Conservation (phyloP, 2,113 vertebrate genomes). For the Hemiprocne comata region DNA sequence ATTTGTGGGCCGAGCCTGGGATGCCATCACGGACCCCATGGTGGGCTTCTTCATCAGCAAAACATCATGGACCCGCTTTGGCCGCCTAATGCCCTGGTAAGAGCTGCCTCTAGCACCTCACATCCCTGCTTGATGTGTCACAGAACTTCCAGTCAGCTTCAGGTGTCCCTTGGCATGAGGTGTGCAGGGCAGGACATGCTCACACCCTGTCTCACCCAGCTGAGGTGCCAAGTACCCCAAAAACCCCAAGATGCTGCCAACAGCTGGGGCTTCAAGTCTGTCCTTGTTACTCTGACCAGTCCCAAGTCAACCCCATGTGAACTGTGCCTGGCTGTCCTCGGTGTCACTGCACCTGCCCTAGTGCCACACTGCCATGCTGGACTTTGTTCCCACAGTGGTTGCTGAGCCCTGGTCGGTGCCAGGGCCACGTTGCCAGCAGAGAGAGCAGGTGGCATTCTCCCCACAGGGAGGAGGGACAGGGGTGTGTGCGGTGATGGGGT, state of each 20-base stretch:
- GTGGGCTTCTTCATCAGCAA: constrained; percentile 94
- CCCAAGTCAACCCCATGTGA: fast-evolving
- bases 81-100: constrained; percentile 95
- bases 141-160: neutral
- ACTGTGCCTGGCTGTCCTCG: fast-evolving
- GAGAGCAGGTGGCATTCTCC: neutral
- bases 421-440: neutral
- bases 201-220: neutral
- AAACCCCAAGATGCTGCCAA: neutral
- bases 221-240: neutral
- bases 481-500: fast-evolving
- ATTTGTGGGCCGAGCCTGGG: constrained; percentile 91
- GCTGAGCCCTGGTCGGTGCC: neutral
- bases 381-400: fast-evolving
- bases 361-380: neutral
- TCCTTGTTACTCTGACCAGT: neutral
- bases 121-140: neutral
- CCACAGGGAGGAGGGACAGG: fast-evolving
- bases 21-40: constrained; percentile 91
- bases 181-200: neutral
- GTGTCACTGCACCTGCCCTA: neutral
- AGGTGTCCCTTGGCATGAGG: neutral
- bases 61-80: constrained; percentile 84
- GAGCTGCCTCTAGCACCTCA: neutral
- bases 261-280: neutral